Base-by-base conservation (phyloP, 2,888 invertebrate species). In the Ichneumoninae sp. region DNA sequence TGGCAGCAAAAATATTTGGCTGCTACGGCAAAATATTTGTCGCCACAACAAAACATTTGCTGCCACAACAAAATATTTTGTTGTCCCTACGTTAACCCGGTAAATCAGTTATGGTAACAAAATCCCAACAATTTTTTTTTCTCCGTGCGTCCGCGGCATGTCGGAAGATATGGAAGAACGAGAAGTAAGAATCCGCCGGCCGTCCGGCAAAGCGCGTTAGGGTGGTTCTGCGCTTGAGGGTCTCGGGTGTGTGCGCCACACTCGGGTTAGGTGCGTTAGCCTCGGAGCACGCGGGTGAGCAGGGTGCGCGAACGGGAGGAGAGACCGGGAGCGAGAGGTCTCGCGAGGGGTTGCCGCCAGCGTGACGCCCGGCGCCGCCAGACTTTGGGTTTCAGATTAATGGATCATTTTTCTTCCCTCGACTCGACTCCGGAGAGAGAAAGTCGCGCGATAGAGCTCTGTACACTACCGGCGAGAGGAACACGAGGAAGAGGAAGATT, bases 381-480 rank as follows among this genome's bases (percentile, higher is more conserved):
- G 96, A 96, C 96, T 96, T 96, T 96, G 95, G 95, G 94, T 95
- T 94, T 95, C 95, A 96, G 96, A 96, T 96, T 96, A 96, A 96
- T 96, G 96, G 96, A 96, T 96, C 96, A 96, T 96, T 96, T 96
- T 96, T 96, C 96, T 95, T 95, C 94, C 95, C 94, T 92, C 92
- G 93, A 93, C 91, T 90, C 88, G 88, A 86, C 44, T 44, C 30
- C 57, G 26, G 60, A 63, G 80, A 82, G 44, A 79, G 85, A 85
- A 79, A 85, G 85, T 79, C 75, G 79, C 44, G 71, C 78, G 75
- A 85, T 77, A 44, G 66, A 79, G 78, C 19, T 52, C 52, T 78
- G 54, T 52, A 68, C 69, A 26, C 60, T 44, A 22, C 33, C 16
- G 63, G 47, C 63, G 40, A 65, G n/a, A 65, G 68, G 79, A 78